Evolutionary conservation across 30 jellyfish, hydroid and myxozoan genomes (phyloP), one percentile per base, ranked within the genome.

Genomic region (Hydractinia echinata): DNA sequence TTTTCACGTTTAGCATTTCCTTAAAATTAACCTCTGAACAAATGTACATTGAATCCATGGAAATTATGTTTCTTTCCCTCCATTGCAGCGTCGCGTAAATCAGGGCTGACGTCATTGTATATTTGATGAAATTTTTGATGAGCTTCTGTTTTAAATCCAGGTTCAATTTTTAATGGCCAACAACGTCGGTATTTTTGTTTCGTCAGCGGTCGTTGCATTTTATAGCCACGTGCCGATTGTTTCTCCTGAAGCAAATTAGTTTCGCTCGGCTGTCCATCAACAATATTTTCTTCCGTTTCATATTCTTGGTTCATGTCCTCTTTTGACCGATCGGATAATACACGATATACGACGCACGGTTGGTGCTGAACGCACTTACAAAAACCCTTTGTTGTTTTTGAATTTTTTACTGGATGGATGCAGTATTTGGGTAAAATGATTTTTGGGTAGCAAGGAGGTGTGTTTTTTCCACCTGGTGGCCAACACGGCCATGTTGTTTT

Each of bases 51-150:
- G 53, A 66, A 58, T 51, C 91, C 96, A 74, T 58, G 20, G 67
- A 81, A 81, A 13, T 79, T 54, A 8, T 62, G 83, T 55, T 79
- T 76, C 49, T 84, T 48, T n/a, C 87, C 85, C 15, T 79, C 76
- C 39, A 77, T 61, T 16, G 51, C 61, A 18, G 88, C 53, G 77
- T 87, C 91, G 54, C 91, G 80, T 14, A 82, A 61, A 76, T 81
- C 91, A 4, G 91, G 96, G 8, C 4, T 55, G 10, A 16, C 21
- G 11, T 87, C 81, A 7, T 71, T 48, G n/a, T 71, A 71, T 7
- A 5, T 8, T 11, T 20, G 8, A 20, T 20, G 61, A 20, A 71
- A 71, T 20, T 50, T 30, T 7, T 52, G 81, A 71, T 71, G 81
- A 6, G 81, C 81, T 30, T 71, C 81, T 8, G 81, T 71, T 50